These are phyloP conservation scores for Dicrostonyx torquatus DNA, from an alignment of 2,797 vertebrate species.

Conservation along the genomic window DNA sequence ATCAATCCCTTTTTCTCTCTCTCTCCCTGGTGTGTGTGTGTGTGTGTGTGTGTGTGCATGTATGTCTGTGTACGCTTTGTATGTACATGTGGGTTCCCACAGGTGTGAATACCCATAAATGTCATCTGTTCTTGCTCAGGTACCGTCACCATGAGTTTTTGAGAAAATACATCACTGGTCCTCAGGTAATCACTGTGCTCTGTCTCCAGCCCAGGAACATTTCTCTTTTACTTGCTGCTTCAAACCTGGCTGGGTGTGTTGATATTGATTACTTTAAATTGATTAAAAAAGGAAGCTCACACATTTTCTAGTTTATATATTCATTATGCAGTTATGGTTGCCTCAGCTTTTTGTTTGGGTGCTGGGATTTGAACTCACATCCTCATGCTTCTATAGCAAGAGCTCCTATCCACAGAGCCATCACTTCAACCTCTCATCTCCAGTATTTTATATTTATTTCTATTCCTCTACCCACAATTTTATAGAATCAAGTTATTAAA, in stretches of 20 bases:
- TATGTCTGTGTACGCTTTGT: not conserved
- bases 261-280: not conserved
- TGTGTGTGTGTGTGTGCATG: not conserved
- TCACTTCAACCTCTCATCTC: not conserved
- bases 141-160: not conserved
- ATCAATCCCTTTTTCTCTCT: not conserved
- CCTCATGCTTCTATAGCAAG: not conserved
- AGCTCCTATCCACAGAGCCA: not conserved
- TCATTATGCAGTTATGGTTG: not conserved
- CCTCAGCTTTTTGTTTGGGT: not conserved
- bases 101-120: not conserved
- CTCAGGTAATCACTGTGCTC: not conserved
- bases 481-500: not conserved
- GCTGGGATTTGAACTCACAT: not conserved
- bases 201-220: not conserved
- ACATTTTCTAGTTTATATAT: not conserved
- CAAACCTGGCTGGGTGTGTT: not conserved
- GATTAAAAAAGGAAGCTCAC: not conserved
- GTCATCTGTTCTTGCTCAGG: not conserved
- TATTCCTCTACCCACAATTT: not conserved
- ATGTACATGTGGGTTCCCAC: not conserved
- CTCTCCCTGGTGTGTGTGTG: not conserved
- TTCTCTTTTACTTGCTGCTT: slow-evolving; percentile 14
- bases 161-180: not conserved
- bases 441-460: not conserved